Evolutionary conservation across 2,888 invertebrate genomes (phyloP).

Genomic region (Odontocolon sp.): DNA sequence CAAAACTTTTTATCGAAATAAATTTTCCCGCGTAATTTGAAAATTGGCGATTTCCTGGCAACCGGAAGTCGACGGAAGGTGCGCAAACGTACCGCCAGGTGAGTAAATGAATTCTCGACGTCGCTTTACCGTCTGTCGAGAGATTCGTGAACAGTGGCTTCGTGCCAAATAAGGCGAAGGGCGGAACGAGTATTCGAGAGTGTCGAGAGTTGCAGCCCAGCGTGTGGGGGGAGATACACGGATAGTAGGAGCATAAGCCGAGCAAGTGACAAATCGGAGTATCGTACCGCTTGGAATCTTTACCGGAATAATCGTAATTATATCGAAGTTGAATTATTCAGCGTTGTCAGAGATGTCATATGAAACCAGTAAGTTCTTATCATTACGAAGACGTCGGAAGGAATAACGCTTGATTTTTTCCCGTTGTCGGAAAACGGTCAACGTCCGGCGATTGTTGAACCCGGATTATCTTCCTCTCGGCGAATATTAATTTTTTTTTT

Average conservation of each 20-base stretch:
- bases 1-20: background rate
- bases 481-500: background rate
- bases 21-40: slow-evolving; percentile 2
- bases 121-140: slow-evolving; percentile 28
- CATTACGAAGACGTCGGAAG: background rate
- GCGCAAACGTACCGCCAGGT: slow-evolving; percentile 29
- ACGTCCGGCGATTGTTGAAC: slow-evolving; percentile 52
- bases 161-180: slow-evolving; percentile 77
- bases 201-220: slow-evolving; percentile 38
- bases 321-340: slow-evolving; percentile 56
- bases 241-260: slow-evolving; percentile 29
- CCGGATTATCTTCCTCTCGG: slow-evolving; percentile 8
- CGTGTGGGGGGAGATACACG: slow-evolving; percentile 42
- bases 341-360: slow-evolving; percentile 72
- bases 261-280: slow-evolving; percentile 49
- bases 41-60: background rate
- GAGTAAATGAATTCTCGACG: background rate
- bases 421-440: slow-evolving; percentile 31
- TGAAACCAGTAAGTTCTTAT: slow-evolving; percentile 75
- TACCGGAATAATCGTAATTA: background rate
- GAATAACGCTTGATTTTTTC: slow-evolving; percentile 4
- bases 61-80: background rate
- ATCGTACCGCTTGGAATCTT: slow-evolving; percentile 18
- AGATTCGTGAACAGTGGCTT: slow-evolving; percentile 30
- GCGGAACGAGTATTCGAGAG: slow-evolving; percentile 72